Evolutionary conservation across 2,113 vertebrate genomes (phyloP).

Genomic region (Oncorhynchus masou): DNA sequence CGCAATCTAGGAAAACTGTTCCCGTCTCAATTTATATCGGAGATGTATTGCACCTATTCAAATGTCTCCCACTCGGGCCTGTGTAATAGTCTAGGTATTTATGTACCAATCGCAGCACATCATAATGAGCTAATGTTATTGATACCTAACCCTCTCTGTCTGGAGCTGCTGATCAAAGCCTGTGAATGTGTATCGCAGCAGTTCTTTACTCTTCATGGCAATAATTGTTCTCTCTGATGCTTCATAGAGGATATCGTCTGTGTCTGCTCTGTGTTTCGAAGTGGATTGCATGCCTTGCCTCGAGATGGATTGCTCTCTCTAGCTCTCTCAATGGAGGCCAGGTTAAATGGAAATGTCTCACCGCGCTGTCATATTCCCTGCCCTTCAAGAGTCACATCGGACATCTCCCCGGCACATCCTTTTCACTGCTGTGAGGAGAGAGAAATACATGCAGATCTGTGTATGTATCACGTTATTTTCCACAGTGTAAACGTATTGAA

Average conservation of each 20-base stretch:
- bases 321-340: constrained; percentile 25
- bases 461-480: constrained; percentile 29
- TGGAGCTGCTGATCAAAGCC: not conserved
- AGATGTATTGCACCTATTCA: too few species aligned
- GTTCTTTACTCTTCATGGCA: not conserved
- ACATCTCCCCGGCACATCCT: constrained; percentile 13
- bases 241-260: constrained; percentile 14
- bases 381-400: constrained; percentile 25
- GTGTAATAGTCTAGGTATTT: not conserved
- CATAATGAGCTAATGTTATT: not conserved
- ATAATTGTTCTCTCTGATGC: not conserved
- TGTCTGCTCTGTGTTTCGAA: constrained; percentile 39
- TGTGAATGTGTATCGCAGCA: too few species aligned
- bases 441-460: constrained; percentile 25
- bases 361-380: constrained; percentile 31
- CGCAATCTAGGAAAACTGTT: too few species aligned
- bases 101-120: not conserved
- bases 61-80: not conserved
- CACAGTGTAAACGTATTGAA: constrained; percentile 48
- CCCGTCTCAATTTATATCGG: too few species aligned
- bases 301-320: constrained; percentile 23
- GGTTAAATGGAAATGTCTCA: constrained; percentile 31
- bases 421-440: not conserved
- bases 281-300: constrained; percentile 27
- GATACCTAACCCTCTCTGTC: not conserved